phyloP scores from a whole-genome alignment of 2,797 vertebrate species.

The Bovichtus diacanthus region DNA sequence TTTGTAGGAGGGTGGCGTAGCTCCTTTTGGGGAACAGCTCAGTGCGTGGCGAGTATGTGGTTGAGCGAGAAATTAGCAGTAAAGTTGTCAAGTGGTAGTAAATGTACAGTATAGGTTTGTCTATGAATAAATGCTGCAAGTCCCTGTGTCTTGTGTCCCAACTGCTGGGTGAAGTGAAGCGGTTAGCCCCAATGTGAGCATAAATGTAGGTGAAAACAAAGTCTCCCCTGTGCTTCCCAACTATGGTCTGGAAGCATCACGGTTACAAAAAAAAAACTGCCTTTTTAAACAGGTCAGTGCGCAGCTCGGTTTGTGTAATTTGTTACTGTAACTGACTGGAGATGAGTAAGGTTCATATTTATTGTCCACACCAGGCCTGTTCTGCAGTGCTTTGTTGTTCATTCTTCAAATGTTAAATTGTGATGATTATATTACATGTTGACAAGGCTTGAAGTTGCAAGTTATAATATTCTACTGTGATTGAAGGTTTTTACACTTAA shows the following conservation, averaged over 20 bases:
- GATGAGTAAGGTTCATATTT: too few relatives aligned
- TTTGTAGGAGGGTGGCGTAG: slow-evolving; percentile 39
- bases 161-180: background rate
- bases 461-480: too few relatives aligned
- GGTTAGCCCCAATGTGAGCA: background rate
- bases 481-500: too few relatives aligned
- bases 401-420: too few relatives aligned
- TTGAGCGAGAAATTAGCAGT: background rate
- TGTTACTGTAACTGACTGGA: too few relatives aligned
- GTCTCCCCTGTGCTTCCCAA: background rate
- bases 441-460: too few relatives aligned
- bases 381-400: too few relatives aligned
- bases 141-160: background rate
- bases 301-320: too few relatives aligned
- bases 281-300: too few relatives aligned
- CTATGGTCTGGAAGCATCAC: background rate
- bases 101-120: background rate
- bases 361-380: too few relatives aligned
- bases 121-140: background rate
- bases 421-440: too few relatives aligned
- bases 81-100: background rate
- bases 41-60: background rate
- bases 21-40: slow-evolving; percentile 4
- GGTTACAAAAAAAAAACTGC: too few relatives aligned
- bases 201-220: background rate